Base-by-base conservation (phyloP, 2,888 invertebrate genomes). In the Melieria picta region DNA sequence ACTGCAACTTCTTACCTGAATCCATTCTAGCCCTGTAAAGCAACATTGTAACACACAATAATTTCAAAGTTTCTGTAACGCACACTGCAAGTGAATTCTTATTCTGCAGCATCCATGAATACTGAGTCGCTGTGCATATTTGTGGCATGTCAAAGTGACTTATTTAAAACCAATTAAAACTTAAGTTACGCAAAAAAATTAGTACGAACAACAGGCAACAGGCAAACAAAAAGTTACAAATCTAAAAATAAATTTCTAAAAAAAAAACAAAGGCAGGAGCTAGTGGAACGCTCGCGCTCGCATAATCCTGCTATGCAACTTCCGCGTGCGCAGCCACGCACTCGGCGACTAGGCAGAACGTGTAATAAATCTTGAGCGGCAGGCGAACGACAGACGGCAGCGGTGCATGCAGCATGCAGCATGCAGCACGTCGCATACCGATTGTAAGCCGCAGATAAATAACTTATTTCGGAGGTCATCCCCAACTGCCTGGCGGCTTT, bases 391-490 rank as follows among this genome's bases (percentile, higher is more conserved):
- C n/a, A 57, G 55, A 69, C 60, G 57, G 30, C 30, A 30, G 30
- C 30, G 30, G 30, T 30, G 66, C 68, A 63, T 30, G 16, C 50
- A 46, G 57, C 55, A 69, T 72, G 48, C 11, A 30, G 48, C 61
- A 52, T 68, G 68, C 65, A 43, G 60, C 65, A 65, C 68, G 60
- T 72, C 66, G 72, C 74, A 76, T 75, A 74, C 72, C 76, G 77
- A 78, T 78, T 73, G 74, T 16, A 74, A 75, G 72, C 72, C 66
- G 75, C 73, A 74, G 76, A 78, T 78, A 78, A 77, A 76, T 76
- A 76, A 75, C 69, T 75, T 76, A 75, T 78, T 76, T 77, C 73
- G 73, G 75, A 78, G 77, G 77, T 77, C 77, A 78, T 72, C 71
- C 75, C 73, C 72, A 67, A 67, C 60, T 67, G 67, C 52, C 67